Conservation (phyloP, 2,113 vertebrate species). For the Albula goreensis region DNA sequence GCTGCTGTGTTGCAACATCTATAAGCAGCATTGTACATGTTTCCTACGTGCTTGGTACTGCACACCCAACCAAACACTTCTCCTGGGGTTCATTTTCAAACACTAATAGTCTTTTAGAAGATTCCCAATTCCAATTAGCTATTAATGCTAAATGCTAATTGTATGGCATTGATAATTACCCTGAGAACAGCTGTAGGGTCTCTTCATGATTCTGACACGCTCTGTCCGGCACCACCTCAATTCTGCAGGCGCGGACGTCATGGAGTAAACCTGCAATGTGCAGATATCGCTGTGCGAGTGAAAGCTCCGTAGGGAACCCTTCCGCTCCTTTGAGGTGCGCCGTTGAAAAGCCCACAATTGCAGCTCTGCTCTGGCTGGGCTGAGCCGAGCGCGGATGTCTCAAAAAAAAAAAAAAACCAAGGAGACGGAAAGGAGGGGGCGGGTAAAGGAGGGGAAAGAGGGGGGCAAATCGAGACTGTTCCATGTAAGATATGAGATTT, state of each 20-base stretch:
- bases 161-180: not conserved
- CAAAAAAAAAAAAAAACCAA: not conserved
- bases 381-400: slow-evolving; percentile 47
- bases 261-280: slow-evolving; percentile 59
- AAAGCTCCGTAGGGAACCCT: slow-evolving; percentile 53
- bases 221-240: not conserved
- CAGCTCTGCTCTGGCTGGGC: slow-evolving; percentile 12
- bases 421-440: slow-evolving; percentile 15
- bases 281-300: slow-evolving; percentile 60
- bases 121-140: not conserved
- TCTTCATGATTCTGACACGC: not conserved
- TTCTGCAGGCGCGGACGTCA: slow-evolving; percentile 18
- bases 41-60: slow-evolving; percentile 20
- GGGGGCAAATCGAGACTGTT: slow-evolving; percentile 71
- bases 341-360: slow-evolving; percentile 54
- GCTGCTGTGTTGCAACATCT: no score
- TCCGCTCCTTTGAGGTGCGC: slow-evolving; percentile 56
- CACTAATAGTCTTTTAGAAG: not conserved
- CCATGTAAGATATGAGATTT: slow-evolving; percentile 76
- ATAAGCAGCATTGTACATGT: no score
- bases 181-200: not conserved
- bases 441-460: slow-evolving; percentile 5
- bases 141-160: not conserved
- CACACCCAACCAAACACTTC: no score
- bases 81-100: no score